A percentile compares a stretch with the other conserved stretches of the same genome.
phyloP scores from a whole-genome alignment of 2,113 vertebrate genomes.

The Tachycineta bicolor region DNA sequence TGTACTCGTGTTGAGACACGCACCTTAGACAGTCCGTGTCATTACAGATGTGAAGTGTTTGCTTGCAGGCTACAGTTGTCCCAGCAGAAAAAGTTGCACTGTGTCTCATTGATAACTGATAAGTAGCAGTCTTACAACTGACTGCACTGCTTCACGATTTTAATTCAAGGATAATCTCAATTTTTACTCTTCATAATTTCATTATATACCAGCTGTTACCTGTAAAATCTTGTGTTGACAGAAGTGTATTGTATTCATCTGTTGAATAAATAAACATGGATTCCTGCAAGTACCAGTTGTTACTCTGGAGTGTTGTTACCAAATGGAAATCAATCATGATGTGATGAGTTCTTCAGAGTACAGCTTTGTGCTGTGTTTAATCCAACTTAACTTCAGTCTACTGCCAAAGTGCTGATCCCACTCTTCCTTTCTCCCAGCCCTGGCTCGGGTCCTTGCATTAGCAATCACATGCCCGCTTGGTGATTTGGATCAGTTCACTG shows the following conservation, averaged over 20 bases:
- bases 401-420: neutral
- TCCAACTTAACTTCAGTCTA: neutral
- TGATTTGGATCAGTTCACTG: neutral
- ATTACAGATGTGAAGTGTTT: neutral
- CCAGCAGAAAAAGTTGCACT: neutral
- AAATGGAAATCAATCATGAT: neutral
- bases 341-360: neutral
- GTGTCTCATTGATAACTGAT: neutral
- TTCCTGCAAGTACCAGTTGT: neutral
- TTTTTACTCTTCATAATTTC: neutral
- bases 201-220: neutral
- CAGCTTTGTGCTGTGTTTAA: neutral
- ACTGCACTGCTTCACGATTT: neutral
- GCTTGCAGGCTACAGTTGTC: neutral
- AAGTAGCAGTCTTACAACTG: neutral
- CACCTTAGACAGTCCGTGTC: neutral
- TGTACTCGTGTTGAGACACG: neutral
- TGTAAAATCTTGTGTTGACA: neutral
- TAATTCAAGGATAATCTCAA: neutral
- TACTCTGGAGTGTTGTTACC: neutral
- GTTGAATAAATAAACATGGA: neutral
- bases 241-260: neutral
- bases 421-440: constrained; percentile 14
- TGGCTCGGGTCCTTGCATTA: neutral
- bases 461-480: neutral